Evolutionary conservation across 2,113 vertebrate species (phyloP), one percentile per base, ranked within the genome.

Genomic region (Thoracochromis brauschi): DNA sequence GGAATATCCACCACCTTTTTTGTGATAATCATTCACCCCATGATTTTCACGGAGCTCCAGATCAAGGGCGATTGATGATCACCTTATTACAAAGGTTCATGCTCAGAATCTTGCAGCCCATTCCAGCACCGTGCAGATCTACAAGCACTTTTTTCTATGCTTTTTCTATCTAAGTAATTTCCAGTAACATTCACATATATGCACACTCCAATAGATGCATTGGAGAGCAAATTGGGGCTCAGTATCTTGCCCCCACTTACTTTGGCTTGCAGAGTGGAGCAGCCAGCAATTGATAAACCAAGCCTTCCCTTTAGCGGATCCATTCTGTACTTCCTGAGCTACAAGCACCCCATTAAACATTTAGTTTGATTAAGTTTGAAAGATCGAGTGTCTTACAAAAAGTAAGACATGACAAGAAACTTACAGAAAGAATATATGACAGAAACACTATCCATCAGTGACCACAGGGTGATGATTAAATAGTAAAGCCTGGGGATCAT

Each of bases 251-350:
- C 31, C 4, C 33, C 60, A n/a, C 60, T 6, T 38, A 3, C 60
- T 65, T 35, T n/a, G 60, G 31, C 60, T 35, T 65, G 60, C 60
- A 65, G 31, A 65, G 17, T 65, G 31, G 10, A 65, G 60, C 17
- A 65, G 60, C 31, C 60, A 65, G 60, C 4, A 6, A 65, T 5
- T 65, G 4, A 65, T 65, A 38, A 65, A 65, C 3, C 31, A 65
- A 63, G 17, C 17, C 0, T 38, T 65, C 17, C 17, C 0, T 65
- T 65, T 65, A n/a, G 31, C 0, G 4, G 60, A 65, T n/a, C 17
- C 60, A 65, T 65, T 38, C 17, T 65, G 60, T 38, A 65, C 60
- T n/a, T 65, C 60, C 31, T 65, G 31, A 65, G 31, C 31, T 65
- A 65, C 60, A 38, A 65, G 16, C 17, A 65, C 9, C 60, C 60